These are phyloP conservation scores for Thera obeliscata DNA, from an alignment of 2,888 invertebrate species.

Conservation along the genomic window DNA sequence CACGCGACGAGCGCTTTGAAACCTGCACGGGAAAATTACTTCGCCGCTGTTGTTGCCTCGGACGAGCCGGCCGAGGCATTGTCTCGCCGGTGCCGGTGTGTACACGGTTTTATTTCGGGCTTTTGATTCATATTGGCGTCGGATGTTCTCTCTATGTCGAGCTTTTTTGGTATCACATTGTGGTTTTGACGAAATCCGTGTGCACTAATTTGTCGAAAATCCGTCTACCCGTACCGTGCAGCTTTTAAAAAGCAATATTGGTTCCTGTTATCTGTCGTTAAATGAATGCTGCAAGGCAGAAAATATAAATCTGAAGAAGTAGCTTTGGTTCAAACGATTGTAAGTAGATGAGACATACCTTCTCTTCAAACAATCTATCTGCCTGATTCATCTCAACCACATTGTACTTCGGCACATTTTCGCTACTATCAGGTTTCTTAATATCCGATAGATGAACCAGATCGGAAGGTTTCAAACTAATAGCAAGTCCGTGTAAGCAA, in stretches of 20 bases:
- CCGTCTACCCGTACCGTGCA: neutral
- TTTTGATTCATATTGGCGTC: constrained; percentile 42
- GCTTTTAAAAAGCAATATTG: neutral
- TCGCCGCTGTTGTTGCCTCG: constrained; percentile 58
- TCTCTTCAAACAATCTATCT: too few relatives aligned
- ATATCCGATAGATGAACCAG: constrained; percentile 5
- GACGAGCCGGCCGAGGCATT: constrained; percentile 48
- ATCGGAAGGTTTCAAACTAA: constrained; percentile 36
- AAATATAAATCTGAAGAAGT: too few relatives aligned
- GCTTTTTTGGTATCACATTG: constrained; percentile 30
- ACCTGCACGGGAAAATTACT: constrained; percentile 69
- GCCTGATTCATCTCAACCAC: too few relatives aligned
- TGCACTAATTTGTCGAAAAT: constrained; percentile 22
- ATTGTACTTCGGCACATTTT: too few relatives aligned
- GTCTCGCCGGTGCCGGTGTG: constrained; percentile 42
- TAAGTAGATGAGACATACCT: too few relatives aligned
- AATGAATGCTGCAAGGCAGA: neutral
- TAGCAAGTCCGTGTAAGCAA: constrained; percentile 32
- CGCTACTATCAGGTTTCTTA: neutral
- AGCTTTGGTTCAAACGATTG: too few relatives aligned
- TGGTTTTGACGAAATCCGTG: constrained; percentile 15
- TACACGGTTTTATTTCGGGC: constrained; percentile 38
- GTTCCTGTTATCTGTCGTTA: neutral
- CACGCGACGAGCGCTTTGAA: constrained; percentile 67
- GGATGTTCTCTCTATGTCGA: constrained; percentile 25